Evolutionary conservation across 37 sponge, comb jelly and placozoan species (phyloP), one percentile per base, ranked within the genome.

Genomic region (Agelas oroides): DNA sequence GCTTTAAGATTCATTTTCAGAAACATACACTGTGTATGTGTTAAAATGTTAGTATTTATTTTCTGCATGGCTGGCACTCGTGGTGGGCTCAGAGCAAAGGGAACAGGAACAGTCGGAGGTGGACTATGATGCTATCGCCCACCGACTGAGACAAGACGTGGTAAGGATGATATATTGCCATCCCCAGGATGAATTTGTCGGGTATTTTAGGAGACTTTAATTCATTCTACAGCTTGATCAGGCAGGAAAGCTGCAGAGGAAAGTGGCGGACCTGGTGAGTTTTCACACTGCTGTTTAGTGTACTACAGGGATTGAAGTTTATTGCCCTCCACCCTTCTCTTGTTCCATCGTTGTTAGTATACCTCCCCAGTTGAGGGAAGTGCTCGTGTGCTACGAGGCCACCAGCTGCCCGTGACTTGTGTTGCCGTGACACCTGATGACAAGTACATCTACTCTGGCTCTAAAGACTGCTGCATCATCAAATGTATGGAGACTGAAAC

Each of bases 401-500:
- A 97, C 63, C 65, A 72, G 64, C 89, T 95, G 2, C 73, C 95
- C n/a, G 83, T 95, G 58, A 97, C 98, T 5, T 90, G 94, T 75
- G 83, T 95, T 30, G 87, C 82, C 34, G 71, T 93, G 37, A 84
- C 94, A 53, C 84, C 76, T n/a, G 90, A 95, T 53, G 90, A 80
- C 36, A 72, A 75, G 57, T 87, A 78, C 40, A 63, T 91, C 70
- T 97, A 75, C 75, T 83, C 95, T 34, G 94, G 91, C 25, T 81
- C 92, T 27, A 97, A 97, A 76, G 95, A 95, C 75, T 84, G 96
- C 61, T 77, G 89, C 67, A 95, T 97, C 33, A 93, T 91, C 65
- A 97, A 97, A 65, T 97, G 98, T 95, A 78, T 73, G 79, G 13
- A 11, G 46, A 8, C 8, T 46, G 46, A 12, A 27, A 61, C 63